Conservation (phyloP, 2,797 vertebrate species). For the Hippoglossus hippoglossus region DNA sequence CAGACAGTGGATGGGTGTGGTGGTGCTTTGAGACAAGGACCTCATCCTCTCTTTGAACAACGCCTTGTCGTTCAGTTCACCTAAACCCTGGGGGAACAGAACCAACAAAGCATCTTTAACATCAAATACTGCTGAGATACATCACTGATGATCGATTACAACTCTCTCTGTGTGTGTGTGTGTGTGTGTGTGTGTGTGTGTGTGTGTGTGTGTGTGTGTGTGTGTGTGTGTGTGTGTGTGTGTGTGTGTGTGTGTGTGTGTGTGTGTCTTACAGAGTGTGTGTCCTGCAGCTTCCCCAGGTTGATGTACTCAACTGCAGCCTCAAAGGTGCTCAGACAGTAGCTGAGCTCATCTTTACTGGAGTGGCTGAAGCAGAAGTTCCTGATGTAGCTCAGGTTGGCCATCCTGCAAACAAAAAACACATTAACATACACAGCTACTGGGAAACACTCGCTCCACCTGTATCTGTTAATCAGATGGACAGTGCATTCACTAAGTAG, state of each 20-base stretch:
- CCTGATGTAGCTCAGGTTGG: conserved; percentile 96
- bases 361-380: conserved; percentile 95
- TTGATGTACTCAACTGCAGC: conserved; percentile 93
- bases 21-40: conserved; percentile 88
- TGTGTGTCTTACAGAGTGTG: conserved; percentile 44
- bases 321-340: conserved; percentile 94
- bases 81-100: conserved; percentile 81
- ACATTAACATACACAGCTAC: neutral
- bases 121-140: neutral
- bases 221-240: neutral
- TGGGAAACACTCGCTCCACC: neutral
- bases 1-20: conserved; percentile 89
- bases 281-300: conserved; percentile 88
- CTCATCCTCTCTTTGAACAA: conserved; percentile 92
- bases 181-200: neutral
- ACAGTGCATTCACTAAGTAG: neutral
- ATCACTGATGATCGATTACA: fast-evolving
- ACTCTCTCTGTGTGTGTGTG: too few species aligned
- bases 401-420: conserved; percentile 86
- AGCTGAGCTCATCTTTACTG: conserved; percentile 94
- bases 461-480: neutral
- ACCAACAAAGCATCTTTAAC: neutral
- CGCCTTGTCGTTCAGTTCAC: conserved; percentile 85
- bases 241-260: neutral
- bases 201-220: conserved; percentile 17